These are phyloP conservation scores for Archivesica marissinica DNA, from an alignment of 1,140 invertebrate species.

Conservation along the genomic window DNA sequence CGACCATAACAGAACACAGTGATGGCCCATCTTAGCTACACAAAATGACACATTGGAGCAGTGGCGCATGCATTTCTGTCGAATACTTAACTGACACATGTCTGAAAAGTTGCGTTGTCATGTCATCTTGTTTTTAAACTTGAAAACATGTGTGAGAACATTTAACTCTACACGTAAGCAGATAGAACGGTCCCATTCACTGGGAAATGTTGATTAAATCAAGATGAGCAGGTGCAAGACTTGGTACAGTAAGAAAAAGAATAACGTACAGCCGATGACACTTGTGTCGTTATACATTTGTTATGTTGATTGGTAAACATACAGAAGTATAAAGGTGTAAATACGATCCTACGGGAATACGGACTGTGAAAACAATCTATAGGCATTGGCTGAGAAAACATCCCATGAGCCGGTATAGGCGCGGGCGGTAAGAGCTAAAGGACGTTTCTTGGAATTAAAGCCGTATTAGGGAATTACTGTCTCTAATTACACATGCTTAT, in stretches of 20 bases:
- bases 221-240: no score
- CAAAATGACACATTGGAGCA: no score
- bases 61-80: no score
- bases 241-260: no score
- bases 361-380: slow-evolving; percentile 32
- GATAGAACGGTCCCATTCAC: no score
- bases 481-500: background rate
- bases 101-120: no score
- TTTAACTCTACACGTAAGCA: no score
- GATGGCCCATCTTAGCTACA: no score
- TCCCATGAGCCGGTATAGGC: background rate
- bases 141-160: no score
- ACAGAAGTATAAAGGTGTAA: slow-evolving; percentile 29
- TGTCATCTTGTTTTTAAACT: no score
- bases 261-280: background rate
- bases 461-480: background rate
- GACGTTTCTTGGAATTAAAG: background rate
- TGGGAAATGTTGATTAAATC: background rate
- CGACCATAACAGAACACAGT: no score
- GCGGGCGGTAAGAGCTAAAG: background rate
- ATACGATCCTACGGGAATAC: background rate
- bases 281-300: slow-evolving; percentile 16
- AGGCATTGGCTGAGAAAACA: background rate
- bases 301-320: slow-evolving; percentile 13
- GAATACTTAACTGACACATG: no score